Percentiles rank a stretch among this genome's conserved stretches.
phyloP scores from a whole-genome alignment of 2,113 vertebrate genomes.

The Oenanthe oenanthe region DNA sequence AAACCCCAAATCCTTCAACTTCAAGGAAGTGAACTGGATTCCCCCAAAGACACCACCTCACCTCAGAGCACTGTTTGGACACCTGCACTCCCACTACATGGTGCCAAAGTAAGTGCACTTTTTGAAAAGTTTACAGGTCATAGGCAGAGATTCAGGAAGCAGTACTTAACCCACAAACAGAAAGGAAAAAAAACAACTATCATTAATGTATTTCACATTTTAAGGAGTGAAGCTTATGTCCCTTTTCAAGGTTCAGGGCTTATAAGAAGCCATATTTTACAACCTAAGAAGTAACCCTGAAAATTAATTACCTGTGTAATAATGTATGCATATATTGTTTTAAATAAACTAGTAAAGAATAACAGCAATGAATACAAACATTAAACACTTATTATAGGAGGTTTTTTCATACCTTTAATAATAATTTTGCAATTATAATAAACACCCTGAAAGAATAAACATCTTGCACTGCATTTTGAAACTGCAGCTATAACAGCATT shows the following conservation, averaged over 20 bases:
- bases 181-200: neutral
- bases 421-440: neutral
- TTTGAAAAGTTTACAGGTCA: neutral
- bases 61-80: neutral
- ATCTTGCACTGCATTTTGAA: neutral
- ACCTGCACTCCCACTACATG: neutral
- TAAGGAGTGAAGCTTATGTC: neutral
- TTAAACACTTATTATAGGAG: neutral
- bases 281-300: neutral
- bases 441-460: neutral
- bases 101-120: neutral
- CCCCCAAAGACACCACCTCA: neutral
- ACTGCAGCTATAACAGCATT: neutral
- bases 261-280: neutral
- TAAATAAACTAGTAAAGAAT: neutral
- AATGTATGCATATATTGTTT: neutral
- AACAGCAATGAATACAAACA: neutral
- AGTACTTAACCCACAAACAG: neutral
- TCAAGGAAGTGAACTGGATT: neutral
- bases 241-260: neutral
- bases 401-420: neutral
- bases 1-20: neutral
- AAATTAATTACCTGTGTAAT: neutral
- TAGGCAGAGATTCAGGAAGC: neutral
- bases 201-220: neutral